Percentiles rank a stretch among this genome's conserved stretches.
These are phyloP conservation scores for Ladona fulva DNA, from an alignment of 1,140 invertebrate genomes.

Conservation along the genomic window DNA sequence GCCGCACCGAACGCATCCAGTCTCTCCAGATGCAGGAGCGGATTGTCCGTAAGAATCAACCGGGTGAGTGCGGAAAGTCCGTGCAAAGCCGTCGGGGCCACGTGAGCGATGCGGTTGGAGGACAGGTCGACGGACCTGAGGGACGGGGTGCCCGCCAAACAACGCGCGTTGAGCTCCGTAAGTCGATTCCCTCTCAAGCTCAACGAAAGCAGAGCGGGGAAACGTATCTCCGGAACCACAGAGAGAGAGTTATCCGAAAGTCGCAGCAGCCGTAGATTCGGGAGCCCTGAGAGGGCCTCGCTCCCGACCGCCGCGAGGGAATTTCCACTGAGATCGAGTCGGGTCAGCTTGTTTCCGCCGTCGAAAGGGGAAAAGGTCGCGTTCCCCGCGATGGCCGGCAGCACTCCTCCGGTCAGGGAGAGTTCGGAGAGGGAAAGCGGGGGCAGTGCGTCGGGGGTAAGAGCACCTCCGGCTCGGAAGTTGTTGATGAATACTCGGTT, in stretches of 20 bases:
- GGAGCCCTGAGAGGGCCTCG: background rate
- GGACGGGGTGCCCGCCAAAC: slow-evolving; percentile 52
- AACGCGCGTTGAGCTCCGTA: slow-evolving; percentile 42
- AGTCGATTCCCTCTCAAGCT: slow-evolving; percentile 62
- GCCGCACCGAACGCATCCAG: slow-evolving; percentile 58
- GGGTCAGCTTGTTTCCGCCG: background rate
- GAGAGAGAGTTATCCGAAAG: background rate
- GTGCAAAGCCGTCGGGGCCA: slow-evolving; percentile 62
- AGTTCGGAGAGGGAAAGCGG: background rate
- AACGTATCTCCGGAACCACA: background rate
- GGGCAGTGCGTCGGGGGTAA: background rate
- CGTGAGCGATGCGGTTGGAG: slow-evolving; percentile 57
- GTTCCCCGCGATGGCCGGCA: background rate
- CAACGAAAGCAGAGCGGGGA: slow-evolving; percentile 53
- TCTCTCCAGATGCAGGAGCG: slow-evolving; percentile 48
- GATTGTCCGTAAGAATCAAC: slow-evolving; percentile 64
- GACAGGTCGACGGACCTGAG: slow-evolving; percentile 73
- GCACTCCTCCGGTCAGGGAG: background rate
- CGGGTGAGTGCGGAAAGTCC: slow-evolving; percentile 64
- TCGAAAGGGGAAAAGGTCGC: background rate
- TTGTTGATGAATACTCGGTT: background rate
- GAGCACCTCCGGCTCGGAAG: background rate
- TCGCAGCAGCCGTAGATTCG: background rate
- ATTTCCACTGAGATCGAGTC: background rate
- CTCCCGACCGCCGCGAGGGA: background rate